phyloP scores from a whole-genome alignment of 2,888 invertebrate genomes.

The Caenorhabditis becei region DNA sequence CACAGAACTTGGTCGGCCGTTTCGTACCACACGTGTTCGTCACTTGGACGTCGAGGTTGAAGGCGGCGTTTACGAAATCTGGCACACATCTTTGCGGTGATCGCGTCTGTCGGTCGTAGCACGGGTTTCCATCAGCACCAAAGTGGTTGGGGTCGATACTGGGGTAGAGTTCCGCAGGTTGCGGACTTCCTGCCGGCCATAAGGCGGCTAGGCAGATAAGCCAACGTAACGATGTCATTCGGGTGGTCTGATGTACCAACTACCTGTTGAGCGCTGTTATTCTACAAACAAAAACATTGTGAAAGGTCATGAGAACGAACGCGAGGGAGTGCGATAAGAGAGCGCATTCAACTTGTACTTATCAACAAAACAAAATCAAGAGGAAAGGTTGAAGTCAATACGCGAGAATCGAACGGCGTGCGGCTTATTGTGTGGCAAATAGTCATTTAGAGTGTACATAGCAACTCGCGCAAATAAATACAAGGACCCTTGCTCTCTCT shows the following conservation, averaged over 20 bases:
- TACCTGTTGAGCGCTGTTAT: constrained; percentile 31
- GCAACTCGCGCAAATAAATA: constrained; percentile 63
- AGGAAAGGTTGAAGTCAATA: constrained; percentile 42
- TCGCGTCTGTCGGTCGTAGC: constrained; percentile 72
- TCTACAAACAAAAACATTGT: constrained; percentile 28
- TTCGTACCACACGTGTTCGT: constrained; percentile 96
- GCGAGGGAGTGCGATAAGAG: not conserved
- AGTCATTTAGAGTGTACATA: constrained; percentile 64
- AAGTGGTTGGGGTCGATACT: constrained; percentile 79
- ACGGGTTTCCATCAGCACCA: constrained; percentile 75
- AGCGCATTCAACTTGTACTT: constrained; percentile 31
- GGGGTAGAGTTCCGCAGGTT: constrained; percentile 78
- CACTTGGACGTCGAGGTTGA: constrained; percentile 90
- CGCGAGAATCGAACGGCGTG: constrained; percentile 39
- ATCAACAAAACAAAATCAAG: constrained; percentile 33
- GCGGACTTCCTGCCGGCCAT: constrained; percentile 52
- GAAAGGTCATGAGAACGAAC: constrained; percentile 37
- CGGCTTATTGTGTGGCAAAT: constrained; percentile 64
- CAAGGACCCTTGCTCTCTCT: constrained; percentile 31
- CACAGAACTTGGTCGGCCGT: constrained; percentile 88
- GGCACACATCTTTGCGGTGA: constrained; percentile 87
- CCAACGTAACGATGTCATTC: constrained; percentile 55
- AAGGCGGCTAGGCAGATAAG: constrained; percentile 42
- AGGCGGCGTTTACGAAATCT: constrained; percentile 96
- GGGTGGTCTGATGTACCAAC: constrained; percentile 6